Evolutionary conservation across 1,140 invertebrate genomes (phyloP).

Genomic region (Drosophila sproati): DNA sequence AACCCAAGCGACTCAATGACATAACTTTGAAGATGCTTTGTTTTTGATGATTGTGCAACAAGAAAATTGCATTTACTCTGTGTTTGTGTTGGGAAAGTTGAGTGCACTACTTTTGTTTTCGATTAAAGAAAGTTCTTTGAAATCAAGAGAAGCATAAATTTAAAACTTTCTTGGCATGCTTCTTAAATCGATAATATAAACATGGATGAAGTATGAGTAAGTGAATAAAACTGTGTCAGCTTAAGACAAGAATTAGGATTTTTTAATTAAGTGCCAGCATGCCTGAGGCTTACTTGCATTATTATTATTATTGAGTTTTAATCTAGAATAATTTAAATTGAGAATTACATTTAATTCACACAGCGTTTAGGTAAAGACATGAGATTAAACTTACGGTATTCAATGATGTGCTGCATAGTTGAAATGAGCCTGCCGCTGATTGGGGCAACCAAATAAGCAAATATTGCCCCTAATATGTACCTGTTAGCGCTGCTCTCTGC

Average conservation of each 20-base stretch:
- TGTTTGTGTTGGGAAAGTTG: background rate
- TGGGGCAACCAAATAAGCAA: conserved; percentile 16
- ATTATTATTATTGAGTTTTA: too few species aligned
- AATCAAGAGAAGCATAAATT: background rate
- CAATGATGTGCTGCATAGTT: background rate
- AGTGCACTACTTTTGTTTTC: too few species aligned
- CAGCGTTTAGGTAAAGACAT: background rate
- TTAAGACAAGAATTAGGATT: too few species aligned
- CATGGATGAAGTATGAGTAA: too few species aligned
- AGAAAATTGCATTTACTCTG: background rate
- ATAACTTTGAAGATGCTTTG: background rate
- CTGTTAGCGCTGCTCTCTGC: background rate
- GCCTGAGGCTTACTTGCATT: too few species aligned
- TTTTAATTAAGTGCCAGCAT: too few species aligned
- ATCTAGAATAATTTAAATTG: too few species aligned
- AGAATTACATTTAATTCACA: too few species aligned
- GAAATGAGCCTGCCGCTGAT: background rate
- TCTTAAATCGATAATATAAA: too few species aligned
- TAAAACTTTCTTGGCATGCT: background rate
- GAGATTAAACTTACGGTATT: background rate
- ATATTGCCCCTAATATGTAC: conserved; percentile 7
- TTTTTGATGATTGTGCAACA: background rate
- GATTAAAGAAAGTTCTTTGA: too few species aligned
- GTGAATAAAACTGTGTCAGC: too few species aligned
- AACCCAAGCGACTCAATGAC: conserved; percentile 3